Evolutionary conservation across 1,140 invertebrate genomes (phyloP), one percentile per base, ranked within the genome.

Genomic region (Plodia interpunctella): DNA sequence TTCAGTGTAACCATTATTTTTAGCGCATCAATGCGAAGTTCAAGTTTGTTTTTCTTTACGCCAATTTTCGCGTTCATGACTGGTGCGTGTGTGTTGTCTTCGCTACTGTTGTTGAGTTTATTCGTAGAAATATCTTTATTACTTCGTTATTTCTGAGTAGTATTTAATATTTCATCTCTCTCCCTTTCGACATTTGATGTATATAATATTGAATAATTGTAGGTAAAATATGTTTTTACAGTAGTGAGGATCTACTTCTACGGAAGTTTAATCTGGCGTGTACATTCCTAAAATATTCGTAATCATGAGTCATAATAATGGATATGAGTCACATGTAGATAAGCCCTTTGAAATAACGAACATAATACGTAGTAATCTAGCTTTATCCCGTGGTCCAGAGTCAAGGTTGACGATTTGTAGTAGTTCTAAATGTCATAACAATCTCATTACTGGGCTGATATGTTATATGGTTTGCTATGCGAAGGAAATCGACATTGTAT

Each of bases 11-110:
- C 62, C 52, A 68, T 71, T 78, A 80, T 76, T 72, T 78, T 74
- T 75, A 72, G 72, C 60, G 59, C 54, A 70, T 62, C 54, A 57
- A 63, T 65, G 59, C 62, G 20, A 79, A 79, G 75, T 78, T 81
- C 78, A 79, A 79, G 75, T 70, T 76, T 64, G 62, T 72, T 69
- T 72, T 66, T 63, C 38, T 44, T 44, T 60, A 55, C 62, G 60
- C 63, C 59, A 54, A 58, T 70, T 72, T n/a, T 4, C 1, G n/a
- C n/a, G 58, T 58, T 68, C 49, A 30, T 32, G 25, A 51, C 18
- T 51, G 4, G 5, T 51, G 11, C 20, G 2, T 25, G 8, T 15
- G n/a, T 15, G 38, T 44, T 44, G 5, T 6, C 38, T 17, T n/a
- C 15, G 13, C 15, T 44, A 44, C 38, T 44, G n/a, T 44, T 32